phyloP scores from a whole-genome alignment of 2,888 invertebrate genomes.

The Anticlea derivata region DNA sequence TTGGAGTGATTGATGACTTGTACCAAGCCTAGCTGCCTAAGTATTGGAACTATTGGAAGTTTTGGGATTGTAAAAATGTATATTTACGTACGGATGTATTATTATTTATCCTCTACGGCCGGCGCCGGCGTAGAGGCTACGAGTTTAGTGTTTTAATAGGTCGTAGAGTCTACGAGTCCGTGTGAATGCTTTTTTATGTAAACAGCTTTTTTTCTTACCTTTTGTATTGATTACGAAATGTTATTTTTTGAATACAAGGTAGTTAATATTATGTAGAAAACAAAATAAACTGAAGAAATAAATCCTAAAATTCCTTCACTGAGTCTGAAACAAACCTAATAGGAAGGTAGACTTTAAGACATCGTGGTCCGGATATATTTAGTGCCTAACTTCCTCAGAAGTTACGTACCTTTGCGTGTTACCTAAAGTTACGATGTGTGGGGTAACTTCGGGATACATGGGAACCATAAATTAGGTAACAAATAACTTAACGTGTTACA shows the following conservation, averaged over 20 bases:
- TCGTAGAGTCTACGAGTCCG: no score
- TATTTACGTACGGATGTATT: no score
- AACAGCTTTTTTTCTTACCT: no score
- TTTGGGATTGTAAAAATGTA: no score
- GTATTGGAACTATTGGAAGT: slow-evolving; percentile 8
- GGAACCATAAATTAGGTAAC: slow-evolving; percentile 13
- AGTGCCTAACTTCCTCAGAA: slow-evolving; percentile 14
- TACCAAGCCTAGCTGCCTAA: slow-evolving; percentile 25
- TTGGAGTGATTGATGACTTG: slow-evolving; percentile 49
- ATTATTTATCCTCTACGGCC: no score
- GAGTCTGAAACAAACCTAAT: slow-evolving; percentile 9
- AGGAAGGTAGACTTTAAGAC: slow-evolving; percentile 15
- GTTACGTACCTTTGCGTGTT: slow-evolving; percentile 24
- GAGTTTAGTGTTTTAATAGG: no score
- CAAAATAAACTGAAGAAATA: not conserved
- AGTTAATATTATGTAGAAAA: no score
- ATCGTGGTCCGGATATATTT: slow-evolving; percentile 25
- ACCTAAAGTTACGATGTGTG: slow-evolving; percentile 23
- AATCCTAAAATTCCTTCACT: not conserved
- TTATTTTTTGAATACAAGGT: no score
- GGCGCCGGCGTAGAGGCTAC: no score
- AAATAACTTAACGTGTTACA: slow-evolving; percentile 12
- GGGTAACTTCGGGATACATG: slow-evolving; percentile 15
- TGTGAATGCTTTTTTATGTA: no score
- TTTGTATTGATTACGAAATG: no score